Conservation (phyloP, 2,797 vertebrate genomes). For the Buceros bicornis region DNA sequence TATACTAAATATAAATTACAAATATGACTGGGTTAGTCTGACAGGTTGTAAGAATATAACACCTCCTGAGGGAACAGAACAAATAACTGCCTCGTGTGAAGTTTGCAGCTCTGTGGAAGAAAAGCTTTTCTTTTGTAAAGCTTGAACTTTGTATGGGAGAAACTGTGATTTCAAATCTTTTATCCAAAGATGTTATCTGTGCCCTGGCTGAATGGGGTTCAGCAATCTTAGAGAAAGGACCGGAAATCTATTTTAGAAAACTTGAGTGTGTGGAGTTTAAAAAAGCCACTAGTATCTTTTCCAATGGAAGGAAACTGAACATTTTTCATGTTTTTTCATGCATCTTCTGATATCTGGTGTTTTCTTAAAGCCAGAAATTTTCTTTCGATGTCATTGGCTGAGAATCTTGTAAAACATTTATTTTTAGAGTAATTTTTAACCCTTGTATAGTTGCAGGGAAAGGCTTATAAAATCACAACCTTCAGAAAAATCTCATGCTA, state of each 20-base stretch:
- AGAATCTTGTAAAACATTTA: neutral
- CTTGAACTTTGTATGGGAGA: neutral
- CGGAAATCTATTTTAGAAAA: conserved; percentile 30
- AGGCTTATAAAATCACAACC: neutral
- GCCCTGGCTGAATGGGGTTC: conserved; percentile 22
- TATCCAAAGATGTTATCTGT: neutral
- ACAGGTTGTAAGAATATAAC: neutral
- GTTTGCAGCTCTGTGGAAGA: neutral
- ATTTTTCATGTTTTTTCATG: neutral
- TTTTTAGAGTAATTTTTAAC: neutral
- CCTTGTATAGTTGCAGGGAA: neutral
- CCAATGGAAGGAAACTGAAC: neutral
- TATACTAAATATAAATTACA: conserved; percentile 20
- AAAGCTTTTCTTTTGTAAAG: conserved; percentile 11
- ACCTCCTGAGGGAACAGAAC: conserved; percentile 20
- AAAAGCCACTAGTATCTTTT: neutral
- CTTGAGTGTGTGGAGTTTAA: neutral
- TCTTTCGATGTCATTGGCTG: neutral
- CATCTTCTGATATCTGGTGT: neutral
- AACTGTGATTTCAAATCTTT: neutral
- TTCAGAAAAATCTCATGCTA: neutral
- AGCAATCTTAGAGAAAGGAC: neutral
- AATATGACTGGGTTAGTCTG: neutral
- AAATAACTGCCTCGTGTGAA: conserved; percentile 21
- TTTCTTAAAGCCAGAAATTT: neutral